Evolutionary conservation across 2,113 vertebrate species (phyloP), one percentile per base, ranked within the genome.

Genomic region (Phasianus colchicus): DNA sequence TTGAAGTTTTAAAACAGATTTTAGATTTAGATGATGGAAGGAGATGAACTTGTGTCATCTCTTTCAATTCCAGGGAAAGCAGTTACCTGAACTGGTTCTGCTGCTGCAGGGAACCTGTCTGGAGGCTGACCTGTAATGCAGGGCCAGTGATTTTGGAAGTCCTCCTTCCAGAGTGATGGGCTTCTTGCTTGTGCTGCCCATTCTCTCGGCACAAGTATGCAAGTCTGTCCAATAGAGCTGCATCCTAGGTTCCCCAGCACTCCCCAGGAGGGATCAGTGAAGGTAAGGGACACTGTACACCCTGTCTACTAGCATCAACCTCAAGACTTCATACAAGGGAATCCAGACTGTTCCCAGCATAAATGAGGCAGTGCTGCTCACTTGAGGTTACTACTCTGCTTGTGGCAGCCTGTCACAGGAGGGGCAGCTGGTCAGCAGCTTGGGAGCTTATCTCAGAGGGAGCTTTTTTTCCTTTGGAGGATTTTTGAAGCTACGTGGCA

Each of bases 181-280:
- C 12, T 52, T 50, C 22, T 40, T 0, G 0, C 17, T 45, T 57
- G 36, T 2, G 2, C 17, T 89, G 36, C 11, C 5, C 3, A 10
- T 47, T 36, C 36, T 52, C 17, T 25, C 11, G 45, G 42, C 22
- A 36, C 2, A 1, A 0, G 2, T 2, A 1, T 34, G 5, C 69
- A 25, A 2, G 0, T 57, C 70, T 87, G 66, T 45, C 78, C 61
- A 2, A 2, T 13, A 45, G 65, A 60, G 22, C 2, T 1, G 42
- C 32, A 75, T 67, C 36, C 67, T 1, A 3, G 9, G 38, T 38
- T 89, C 38, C n/a, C 0, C 1, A 40, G 50, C 10, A 7, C 29
- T 69, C 60, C 74, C 77, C 47, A 18, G 40, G 47, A 82, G 74
- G 10, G 13, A 61, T 79, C 14, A 40, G 9, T 65, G 43, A 61